Conservation (phyloP, 2,888 invertebrate genomes). For the Galeopsomyia nigrocyanea region DNA sequence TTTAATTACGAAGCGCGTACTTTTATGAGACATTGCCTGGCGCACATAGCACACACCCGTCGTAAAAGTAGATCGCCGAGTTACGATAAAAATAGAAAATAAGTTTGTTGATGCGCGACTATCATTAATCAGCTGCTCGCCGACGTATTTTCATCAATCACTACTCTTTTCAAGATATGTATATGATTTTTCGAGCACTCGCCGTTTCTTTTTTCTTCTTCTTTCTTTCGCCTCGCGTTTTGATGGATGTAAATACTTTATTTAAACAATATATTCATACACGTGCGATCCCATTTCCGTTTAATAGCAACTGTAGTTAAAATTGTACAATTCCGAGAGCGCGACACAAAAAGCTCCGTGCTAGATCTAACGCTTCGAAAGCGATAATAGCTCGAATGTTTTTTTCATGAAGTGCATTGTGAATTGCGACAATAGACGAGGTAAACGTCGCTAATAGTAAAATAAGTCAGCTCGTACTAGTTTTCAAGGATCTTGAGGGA, state of each 20-base stretch:
- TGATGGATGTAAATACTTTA: too few relatives aligned
- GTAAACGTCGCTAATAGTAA: constrained; percentile 25
- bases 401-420: not conserved
- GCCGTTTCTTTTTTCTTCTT: not conserved
- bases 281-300: too few relatives aligned
- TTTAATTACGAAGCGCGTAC: too few relatives aligned
- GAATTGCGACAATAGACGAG: not conserved
- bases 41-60: too few relatives aligned
- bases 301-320: too few relatives aligned
- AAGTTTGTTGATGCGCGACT: not conserved
- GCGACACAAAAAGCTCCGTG: too few relatives aligned
- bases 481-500: not conserved
- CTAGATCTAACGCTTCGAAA: too few relatives aligned
- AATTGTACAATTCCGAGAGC: too few relatives aligned
- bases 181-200: constrained; percentile 10
- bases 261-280: too few relatives aligned
- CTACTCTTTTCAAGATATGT: not conserved
- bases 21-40: too few relatives aligned
- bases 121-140: constrained; percentile 24
- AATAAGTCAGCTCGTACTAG: constrained; percentile 17
- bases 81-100: constrained; percentile 23
- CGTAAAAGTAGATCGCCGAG: not conserved
- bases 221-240: not conserved
- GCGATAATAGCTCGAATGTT: too few relatives aligned
- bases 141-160: constrained; percentile 27